Percentiles rank a stretch among this genome's conserved stretches.
These are phyloP conservation scores for Eupithecia vulgata DNA, from an alignment of 2,888 invertebrate species.

Conservation along the genomic window DNA sequence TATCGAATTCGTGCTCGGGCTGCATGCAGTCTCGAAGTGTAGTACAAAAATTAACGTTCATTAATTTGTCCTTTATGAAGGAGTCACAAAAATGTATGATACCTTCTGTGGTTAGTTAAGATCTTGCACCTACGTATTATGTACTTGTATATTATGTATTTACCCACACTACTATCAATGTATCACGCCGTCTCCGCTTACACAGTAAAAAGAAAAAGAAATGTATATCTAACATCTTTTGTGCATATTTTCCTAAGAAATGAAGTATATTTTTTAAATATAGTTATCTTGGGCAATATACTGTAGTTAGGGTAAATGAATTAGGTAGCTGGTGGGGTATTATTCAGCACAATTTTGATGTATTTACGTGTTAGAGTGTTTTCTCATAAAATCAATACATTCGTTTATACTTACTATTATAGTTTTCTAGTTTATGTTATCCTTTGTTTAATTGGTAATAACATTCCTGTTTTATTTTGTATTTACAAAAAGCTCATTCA, in stretches of 20 bases:
- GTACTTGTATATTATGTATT: constrained; percentile 1
- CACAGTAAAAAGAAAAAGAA: constrained; percentile 47
- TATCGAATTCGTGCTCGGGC: not conserved
- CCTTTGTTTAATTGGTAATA: constrained; percentile 4
- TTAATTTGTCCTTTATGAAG: not conserved
- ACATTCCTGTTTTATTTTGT: constrained; percentile 13
- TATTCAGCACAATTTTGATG: constrained; percentile 56
- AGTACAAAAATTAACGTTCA: not conserved
- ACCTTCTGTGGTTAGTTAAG: constrained; percentile 13
- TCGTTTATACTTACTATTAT: not conserved
- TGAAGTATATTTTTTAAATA: constrained; percentile 77
- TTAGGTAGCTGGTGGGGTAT: constrained; percentile 46
- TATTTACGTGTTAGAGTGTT: constrained; percentile 52
- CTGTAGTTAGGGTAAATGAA: constrained; percentile 69
- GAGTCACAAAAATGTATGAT: not conserved
- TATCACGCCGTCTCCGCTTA: constrained; percentile 58
- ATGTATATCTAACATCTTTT: constrained; percentile 57
- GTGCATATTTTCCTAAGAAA: constrained; percentile 66
- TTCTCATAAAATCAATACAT: constrained; percentile 21
- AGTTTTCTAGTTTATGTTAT: constrained; percentile 4
- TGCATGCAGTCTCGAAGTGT: not conserved
- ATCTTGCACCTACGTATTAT: constrained; percentile 23
- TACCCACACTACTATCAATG: constrained; percentile 13
- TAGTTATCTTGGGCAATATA: constrained; percentile 59
- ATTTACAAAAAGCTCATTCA: constrained; percentile 29